Base-by-base conservation (phyloP, 2,888 invertebrate species). In the Ornithoptera alexandrae region DNA sequence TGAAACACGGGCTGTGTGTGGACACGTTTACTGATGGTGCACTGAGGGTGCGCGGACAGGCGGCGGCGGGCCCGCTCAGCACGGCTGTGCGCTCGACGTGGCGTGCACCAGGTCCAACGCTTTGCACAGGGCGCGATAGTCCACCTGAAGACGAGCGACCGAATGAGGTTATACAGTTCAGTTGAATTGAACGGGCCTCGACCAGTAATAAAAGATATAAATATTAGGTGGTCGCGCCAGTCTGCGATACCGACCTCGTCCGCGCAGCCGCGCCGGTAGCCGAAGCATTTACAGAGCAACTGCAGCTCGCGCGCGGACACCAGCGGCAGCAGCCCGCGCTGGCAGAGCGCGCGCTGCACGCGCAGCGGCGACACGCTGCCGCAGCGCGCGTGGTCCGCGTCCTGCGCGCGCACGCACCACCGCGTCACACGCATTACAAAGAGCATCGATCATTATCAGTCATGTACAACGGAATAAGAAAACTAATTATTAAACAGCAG, bases 281-380 rank as follows among this genome's bases (percentile, higher is more conserved):
- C 94, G 85, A 96, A 97, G 85, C 96, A 96, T 86, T 96, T 96
- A 88, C 94, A 94, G 71, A 96, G 78, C n/a, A 94, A 87, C 70
- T 95, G 94, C 24, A 96, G 90, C 85, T 97, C 96, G 46, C 93
- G 93, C 71, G 93, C 93, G 64, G 95, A 95, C 67, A 96, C 87
- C 77, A 94, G 84, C 78, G 93, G 85, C 76, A 95, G 90, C 93
- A 96, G 93, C 50, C 93, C 93, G 72, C 96, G 93, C 53, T 93
- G 83, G 39, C 95, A 94, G 59, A 97, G 88, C 64, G 94, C 95
- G 77, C 95, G 94, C 76, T 95, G 89, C 83, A 96, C 94, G 74
- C 94, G 93, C 77, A 94, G 93, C 75, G 93, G 93, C 20, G 94
- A 92, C 42, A 96, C 90, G 4, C 95, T 94, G 71, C 96, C 96